Conservation (phyloP, 2,797 vertebrate species). For the Semaprochilodus insignis region DNA sequence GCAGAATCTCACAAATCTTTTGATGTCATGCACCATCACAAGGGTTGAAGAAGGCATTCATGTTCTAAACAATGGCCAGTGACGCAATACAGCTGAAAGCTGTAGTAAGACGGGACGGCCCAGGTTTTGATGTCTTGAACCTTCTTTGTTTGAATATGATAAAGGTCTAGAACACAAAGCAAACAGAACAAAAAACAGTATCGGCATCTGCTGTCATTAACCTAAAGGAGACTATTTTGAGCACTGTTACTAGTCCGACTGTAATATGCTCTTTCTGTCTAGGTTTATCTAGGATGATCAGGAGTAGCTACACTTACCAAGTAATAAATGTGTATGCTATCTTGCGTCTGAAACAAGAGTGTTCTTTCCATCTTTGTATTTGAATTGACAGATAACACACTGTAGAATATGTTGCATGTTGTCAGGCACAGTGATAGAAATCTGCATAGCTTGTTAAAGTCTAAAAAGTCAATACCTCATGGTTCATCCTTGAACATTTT, state of each 20-base stretch:
- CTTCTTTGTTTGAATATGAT: neutral
- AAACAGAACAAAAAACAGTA: neutral
- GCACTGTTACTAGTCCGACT: neutral
- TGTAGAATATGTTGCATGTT: neutral
- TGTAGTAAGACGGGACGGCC: neutral
- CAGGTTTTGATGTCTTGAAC: constrained; percentile 1
- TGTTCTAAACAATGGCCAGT: constrained; percentile 9
- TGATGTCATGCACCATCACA: constrained; percentile 7
- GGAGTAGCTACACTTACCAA: neutral
- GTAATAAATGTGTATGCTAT: neutral
- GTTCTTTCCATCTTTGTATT: neutral
- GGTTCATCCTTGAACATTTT: constrained; percentile 8
- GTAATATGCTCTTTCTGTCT: neutral
- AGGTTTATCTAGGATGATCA: neutral
- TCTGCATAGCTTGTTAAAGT: constrained; percentile 9
- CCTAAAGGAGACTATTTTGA: neutral
- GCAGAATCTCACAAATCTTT: neutral
- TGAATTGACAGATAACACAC: neutral
- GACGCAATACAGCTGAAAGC: constrained; percentile 26
- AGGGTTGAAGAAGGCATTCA: neutral
- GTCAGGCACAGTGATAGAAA: neutral
- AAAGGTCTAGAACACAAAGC: neutral
- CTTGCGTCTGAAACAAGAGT: neutral
- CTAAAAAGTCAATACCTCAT: neutral
- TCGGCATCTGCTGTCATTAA: neutral